Conservation (phyloP, 2,113 vertebrate species). For the Macquaria australasica region DNA sequence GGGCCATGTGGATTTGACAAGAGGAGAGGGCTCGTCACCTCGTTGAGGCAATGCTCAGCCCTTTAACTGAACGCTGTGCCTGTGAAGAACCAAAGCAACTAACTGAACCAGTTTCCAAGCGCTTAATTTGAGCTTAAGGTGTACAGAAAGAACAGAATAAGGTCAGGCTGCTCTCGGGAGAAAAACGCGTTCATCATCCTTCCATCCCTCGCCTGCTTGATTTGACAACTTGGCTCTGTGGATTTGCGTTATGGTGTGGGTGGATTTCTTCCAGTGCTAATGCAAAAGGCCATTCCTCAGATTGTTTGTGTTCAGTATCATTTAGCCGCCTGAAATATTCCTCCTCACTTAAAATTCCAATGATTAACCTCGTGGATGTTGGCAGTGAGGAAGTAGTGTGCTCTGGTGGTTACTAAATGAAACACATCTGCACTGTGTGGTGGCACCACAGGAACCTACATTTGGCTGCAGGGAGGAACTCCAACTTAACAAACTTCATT, state of each 20-base stretch:
- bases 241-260: conserved; percentile 30
- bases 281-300: conserved; percentile 16
- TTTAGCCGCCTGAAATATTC: conserved; percentile 32
- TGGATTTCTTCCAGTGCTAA: conserved; percentile 38
- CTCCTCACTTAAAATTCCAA: conserved; percentile 2
- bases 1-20: conserved; percentile 54
- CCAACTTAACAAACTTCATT: conserved; percentile 30
- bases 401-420: conserved; percentile 62
- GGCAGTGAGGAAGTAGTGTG: conserved; percentile 55
- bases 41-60: background rate
- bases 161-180: conserved; percentile 33
- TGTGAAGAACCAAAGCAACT: background rate
- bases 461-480: conserved; percentile 40
- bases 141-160: conserved; percentile 36
- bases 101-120: conserved; percentile 35
- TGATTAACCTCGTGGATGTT: conserved; percentile 2
- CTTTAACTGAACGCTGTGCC: background rate
- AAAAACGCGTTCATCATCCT: background rate
- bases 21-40: conserved; percentile 30
- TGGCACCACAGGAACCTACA: conserved; percentile 37
- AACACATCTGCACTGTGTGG: conserved; percentile 41
- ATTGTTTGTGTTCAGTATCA: conserved; percentile 43
- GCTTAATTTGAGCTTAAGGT: conserved; percentile 41
- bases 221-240: conserved; percentile 34
- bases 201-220: background rate